Percentiles rank a stretch among this genome's conserved stretches.
phyloP scores from a whole-genome alignment of 2,113 vertebrate species.

The Odobenus rosmarus region DNA sequence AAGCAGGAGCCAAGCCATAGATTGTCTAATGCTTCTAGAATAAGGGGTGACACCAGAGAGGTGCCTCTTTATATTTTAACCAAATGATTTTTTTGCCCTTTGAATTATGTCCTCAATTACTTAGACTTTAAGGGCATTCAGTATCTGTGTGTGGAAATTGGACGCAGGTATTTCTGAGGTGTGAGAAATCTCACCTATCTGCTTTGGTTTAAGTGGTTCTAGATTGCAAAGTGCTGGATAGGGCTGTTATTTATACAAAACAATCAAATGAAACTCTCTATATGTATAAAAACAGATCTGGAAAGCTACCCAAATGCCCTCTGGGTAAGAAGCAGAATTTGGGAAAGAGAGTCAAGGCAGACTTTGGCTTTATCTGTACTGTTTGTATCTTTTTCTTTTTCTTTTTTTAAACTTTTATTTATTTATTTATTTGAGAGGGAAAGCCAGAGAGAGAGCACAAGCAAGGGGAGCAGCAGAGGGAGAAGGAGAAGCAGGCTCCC shows the following conservation, averaged over 20 bases:
- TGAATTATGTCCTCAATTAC: not conserved
- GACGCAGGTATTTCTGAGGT: not conserved
- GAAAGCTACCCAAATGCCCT: not conserved
- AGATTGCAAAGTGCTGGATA: not conserved
- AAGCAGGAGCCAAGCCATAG: not conserved
- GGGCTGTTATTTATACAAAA: not conserved
- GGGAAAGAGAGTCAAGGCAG: not conserved
- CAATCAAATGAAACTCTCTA: not conserved
- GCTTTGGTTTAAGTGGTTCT: slow-evolving; percentile 27
- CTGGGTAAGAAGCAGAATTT: not conserved
- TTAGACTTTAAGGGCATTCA: not conserved
- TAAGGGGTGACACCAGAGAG: not conserved
- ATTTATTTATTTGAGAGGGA: not conserved
- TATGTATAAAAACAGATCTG: not conserved
- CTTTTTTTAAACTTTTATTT: not conserved
- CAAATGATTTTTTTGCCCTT: not conserved
- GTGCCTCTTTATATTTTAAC: not conserved
- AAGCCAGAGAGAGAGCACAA: too few relatives aligned
- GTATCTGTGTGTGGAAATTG: not conserved
- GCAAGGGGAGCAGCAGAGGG: too few relatives aligned
- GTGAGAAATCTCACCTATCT: not conserved
- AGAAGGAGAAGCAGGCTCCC: too few relatives aligned
- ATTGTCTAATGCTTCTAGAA: not conserved
- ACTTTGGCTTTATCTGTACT: not conserved
- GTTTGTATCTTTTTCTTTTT: not conserved